phyloP scores from a whole-genome alignment of 2,113 vertebrate species.

The Zosterops pallidus region DNA sequence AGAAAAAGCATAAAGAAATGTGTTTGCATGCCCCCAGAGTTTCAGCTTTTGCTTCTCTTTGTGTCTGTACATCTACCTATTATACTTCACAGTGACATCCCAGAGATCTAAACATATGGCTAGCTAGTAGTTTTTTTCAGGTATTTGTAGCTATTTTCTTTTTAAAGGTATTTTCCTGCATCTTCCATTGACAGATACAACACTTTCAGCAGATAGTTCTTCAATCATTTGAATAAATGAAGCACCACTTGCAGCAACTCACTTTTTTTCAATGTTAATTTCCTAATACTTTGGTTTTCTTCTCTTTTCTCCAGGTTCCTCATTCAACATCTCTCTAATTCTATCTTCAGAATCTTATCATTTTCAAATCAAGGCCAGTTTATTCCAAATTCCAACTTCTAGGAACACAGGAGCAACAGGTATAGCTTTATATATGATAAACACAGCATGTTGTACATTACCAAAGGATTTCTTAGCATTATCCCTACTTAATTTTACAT shows the following conservation, averaged over 20 bases:
- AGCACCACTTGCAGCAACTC: neutral
- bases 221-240: neutral
- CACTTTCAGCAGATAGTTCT: neutral
- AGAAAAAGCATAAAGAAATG: neutral
- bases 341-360: neutral
- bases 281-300: neutral
- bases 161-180: neutral
- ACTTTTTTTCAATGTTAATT: neutral
- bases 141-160: neutral
- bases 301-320: neutral
- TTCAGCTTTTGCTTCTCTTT: neutral
- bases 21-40: neutral
- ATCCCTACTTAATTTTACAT: neutral
- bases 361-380: neutral
- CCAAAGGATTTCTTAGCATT: neutral
- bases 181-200: neutral
- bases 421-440: neutral
- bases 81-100: neutral
- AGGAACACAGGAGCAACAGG: neutral
- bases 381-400: neutral
- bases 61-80: neutral
- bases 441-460: rapidly evolving
- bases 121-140: neutral
- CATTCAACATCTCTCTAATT: neutral
- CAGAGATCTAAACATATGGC: neutral